These are phyloP conservation scores for Polypterus senegalus DNA, from an alignment of 2,113 vertebrate genomes.

Conservation along the genomic window DNA sequence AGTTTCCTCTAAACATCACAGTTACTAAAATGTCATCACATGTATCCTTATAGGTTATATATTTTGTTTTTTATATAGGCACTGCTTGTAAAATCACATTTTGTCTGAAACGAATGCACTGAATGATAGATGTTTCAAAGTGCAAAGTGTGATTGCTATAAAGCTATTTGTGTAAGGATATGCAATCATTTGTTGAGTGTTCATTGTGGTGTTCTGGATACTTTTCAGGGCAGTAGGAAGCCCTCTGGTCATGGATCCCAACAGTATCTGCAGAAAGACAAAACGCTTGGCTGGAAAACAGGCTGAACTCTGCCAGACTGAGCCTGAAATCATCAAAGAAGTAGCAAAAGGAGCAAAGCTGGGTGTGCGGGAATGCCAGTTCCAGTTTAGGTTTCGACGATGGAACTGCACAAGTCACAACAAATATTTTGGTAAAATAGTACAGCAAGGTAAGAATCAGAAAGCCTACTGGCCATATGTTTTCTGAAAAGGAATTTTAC, in stretches of 20 bases:
- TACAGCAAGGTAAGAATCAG: slow-evolving; percentile 82
- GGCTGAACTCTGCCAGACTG: slow-evolving; percentile 85
- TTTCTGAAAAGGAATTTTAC: too few species aligned
- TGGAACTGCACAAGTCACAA: slow-evolving; percentile 98
- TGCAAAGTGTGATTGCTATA: slow-evolving; percentile 23
- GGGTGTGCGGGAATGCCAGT: slow-evolving; percentile 85
- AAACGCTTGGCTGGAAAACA: slow-evolving; percentile 81
- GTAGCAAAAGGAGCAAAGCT: slow-evolving; percentile 84
- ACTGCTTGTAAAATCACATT: not conserved
- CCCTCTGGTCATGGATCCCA: slow-evolving; percentile 93
- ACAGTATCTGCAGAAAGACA: slow-evolving; percentile 94
- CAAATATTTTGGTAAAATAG: slow-evolving; percentile 90
- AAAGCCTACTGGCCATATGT: not conserved
- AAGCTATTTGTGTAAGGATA: not conserved
- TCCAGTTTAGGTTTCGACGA: slow-evolving; percentile 86
- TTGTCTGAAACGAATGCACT: slow-evolving; percentile 14
- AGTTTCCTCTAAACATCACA: too few species aligned
- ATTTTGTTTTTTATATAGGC: slow-evolving; percentile 16
- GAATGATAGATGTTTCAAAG: slow-evolving; percentile 21
- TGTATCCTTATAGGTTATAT: slow-evolving; percentile 13
- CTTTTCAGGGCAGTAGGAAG: slow-evolving; percentile 85
- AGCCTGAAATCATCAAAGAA: slow-evolving; percentile 86
- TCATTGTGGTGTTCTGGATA: slow-evolving; percentile 32
- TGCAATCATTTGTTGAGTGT: slow-evolving; percentile 6
- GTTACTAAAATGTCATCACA: not conserved